These are phyloP conservation scores for Coleophora deauratella DNA, from an alignment of 2,888 invertebrate species.

Conservation along the genomic window DNA sequence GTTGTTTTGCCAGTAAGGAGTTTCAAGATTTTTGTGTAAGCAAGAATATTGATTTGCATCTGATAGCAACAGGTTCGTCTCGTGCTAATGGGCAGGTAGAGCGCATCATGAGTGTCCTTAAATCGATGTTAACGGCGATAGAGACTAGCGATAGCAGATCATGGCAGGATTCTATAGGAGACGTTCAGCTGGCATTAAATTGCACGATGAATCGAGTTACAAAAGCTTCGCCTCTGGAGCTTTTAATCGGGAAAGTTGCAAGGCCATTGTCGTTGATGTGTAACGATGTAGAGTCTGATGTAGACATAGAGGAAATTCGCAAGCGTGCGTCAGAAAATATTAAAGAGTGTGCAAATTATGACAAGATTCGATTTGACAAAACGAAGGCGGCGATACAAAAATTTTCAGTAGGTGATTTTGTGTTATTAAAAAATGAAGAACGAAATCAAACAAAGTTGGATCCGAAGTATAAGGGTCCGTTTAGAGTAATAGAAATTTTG, in stretches of 20 bases:
- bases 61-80: conserved; percentile 21
- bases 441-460: conserved; percentile 19
- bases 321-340: conserved; percentile 8
- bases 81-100: conserved; percentile 27
- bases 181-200: conserved; percentile 25
- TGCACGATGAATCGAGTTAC: conserved; percentile 20
- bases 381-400: conserved; percentile 10
- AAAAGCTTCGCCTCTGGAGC: conserved; percentile 22
- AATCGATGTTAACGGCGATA: conserved; percentile 20
- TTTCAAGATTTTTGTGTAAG: conserved; percentile 14
- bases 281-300: not conserved
- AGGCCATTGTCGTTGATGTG: conserved; percentile 13
- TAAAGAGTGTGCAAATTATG: conserved; percentile 5
- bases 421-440: conserved; percentile 15
- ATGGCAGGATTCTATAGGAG: conserved; percentile 23
- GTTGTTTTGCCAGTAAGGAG: conserved; percentile 9
- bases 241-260: conserved; percentile 20
- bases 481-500: conserved; percentile 13
- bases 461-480: conserved; percentile 18
- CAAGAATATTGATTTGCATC: conserved; percentile 16
- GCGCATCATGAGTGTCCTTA: conserved; percentile 19
- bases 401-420: conserved; percentile 16
- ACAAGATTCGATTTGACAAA: conserved; percentile 14
- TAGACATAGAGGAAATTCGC: conserved; percentile 3
- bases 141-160: conserved; percentile 15